These are phyloP conservation scores for Ptychadena robeensis DNA, from an alignment of 2,797 vertebrate species.

Conservation along the genomic window DNA sequence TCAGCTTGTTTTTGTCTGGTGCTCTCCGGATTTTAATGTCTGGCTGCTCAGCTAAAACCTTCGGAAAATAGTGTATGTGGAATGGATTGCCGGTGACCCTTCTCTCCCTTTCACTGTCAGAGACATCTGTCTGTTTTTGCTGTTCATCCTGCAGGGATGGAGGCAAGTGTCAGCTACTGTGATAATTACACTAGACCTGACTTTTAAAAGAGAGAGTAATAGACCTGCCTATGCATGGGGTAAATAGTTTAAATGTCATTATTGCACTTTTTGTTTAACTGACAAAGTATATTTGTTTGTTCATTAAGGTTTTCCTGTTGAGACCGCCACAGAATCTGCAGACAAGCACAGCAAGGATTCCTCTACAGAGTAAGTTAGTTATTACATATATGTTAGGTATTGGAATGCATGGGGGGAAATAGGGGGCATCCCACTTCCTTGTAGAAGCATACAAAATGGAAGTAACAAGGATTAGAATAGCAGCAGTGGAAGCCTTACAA, in stretches of 20 bases:
- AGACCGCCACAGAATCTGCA: neutral
- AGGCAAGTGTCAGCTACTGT: slow-evolving; percentile 4
- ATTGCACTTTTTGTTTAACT: neutral
- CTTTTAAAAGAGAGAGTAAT: neutral
- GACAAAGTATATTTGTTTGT: neutral
- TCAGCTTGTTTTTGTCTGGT: slow-evolving; percentile 55
- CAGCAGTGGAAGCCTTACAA: too few species aligned
- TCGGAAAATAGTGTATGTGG: slow-evolving; percentile 19
- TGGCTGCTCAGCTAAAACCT: slow-evolving; percentile 55
- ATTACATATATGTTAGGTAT: too few species aligned
- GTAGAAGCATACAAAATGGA: too few species aligned
- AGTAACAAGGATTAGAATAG: too few species aligned
- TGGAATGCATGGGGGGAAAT: too few species aligned
- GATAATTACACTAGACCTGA: slow-evolving; percentile 1
- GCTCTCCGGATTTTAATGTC: slow-evolving; percentile 42
- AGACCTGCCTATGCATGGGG: neutral
- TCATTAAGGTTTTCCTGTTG: slow-evolving; percentile 17
- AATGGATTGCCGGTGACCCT: slow-evolving; percentile 1
- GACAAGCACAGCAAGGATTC: neutral
- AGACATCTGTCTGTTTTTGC: neutral
- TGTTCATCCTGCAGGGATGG: neutral
- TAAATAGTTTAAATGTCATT: neutral
- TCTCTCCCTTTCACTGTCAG: neutral
- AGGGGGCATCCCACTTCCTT: too few species aligned
- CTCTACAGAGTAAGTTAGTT: slow-evolving; percentile 6